phyloP scores from a whole-genome alignment of 2,888 invertebrate genomes.

The Geophilus truncorum region DNA sequence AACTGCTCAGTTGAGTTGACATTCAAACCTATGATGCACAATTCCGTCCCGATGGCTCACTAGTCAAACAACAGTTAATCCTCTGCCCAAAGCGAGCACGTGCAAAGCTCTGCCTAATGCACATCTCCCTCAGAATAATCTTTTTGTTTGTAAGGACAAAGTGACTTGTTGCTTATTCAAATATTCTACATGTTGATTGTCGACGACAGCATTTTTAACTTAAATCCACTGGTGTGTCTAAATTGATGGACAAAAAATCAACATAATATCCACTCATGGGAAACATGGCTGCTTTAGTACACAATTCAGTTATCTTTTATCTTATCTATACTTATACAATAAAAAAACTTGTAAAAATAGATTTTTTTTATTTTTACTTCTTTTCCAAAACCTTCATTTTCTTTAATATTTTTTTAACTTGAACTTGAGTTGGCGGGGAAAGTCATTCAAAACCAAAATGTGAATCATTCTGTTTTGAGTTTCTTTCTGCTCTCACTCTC shows the following conservation, averaged over 20 bases:
- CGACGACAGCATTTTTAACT: too few relatives aligned
- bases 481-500: not conserved
- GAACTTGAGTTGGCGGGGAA: not conserved
- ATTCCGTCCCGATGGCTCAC: conserved; percentile 10
- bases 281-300: not conserved
- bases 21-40: not conserved
- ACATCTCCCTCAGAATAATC: not conserved
- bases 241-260: not conserved
- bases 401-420: too few relatives aligned
- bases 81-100: conserved; percentile 19
- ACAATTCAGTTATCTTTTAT: too few relatives aligned
- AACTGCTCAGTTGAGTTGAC: not conserved
- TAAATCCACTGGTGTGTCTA: not conserved
- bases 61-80: not conserved
- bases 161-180: not conserved
- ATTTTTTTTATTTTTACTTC: too few relatives aligned
- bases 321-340: not conserved
- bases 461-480: conserved; percentile 18
- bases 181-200: too few relatives aligned
- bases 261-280: not conserved
- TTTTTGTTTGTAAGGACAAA: not conserved
- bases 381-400: too few relatives aligned
- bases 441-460: not conserved
- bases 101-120: not conserved
- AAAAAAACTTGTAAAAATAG: not conserved